Base-by-base conservation (phyloP, 2,113 vertebrate genomes). In the Ploceus nigricollis region DNA sequence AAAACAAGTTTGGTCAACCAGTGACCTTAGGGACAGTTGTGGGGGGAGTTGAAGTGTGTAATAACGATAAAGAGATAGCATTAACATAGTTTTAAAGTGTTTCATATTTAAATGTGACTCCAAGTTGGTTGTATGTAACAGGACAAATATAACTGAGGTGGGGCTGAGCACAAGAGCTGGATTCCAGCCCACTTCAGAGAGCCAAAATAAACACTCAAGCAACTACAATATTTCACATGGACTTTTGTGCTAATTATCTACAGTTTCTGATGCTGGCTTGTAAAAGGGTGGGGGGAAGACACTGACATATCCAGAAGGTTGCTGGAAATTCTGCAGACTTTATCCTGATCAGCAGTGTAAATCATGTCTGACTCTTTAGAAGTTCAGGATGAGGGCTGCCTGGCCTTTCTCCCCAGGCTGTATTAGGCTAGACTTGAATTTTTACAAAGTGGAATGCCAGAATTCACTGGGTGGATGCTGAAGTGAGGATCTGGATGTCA, bases 121-220 rank as follows among this genome's bases (percentile, higher is more conserved):
- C 54, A 60, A 93, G 93, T 96, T 96, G 97, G 90, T 97, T 97
- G 93, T 95, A 66, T 65, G 28, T 92, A 93, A 96, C 92, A 94
- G 93, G 96, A 97, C 96, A 97, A 98, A 97, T 98, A 97, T 97
- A 98, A 94, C 91, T 87, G 97, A 98, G 97, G 97, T 97, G 95
- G 96, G 89, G 97, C 93, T 94, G 89, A 95, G 93, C 93, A 75
- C 54, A 96, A 91, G 92, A 97, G 87, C 94, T 98, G 97, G 97
- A 96, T 93, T 94, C 92, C 94, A 96, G 96, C 96, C 95, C 14
- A 23, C 78, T 94, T 76, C 35, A 94, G 86, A 81, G 94, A 96
- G 97, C 98, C 98, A 98, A 98, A 97, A 96, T 82, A 98, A 98
- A 98, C 96, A 97, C 88, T 96, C 66, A 40, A 84, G 76, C 89